These are phyloP conservation scores for Blastobasis lacticolella DNA, from an alignment of 2,888 invertebrate genomes.

Conservation along the genomic window DNA sequence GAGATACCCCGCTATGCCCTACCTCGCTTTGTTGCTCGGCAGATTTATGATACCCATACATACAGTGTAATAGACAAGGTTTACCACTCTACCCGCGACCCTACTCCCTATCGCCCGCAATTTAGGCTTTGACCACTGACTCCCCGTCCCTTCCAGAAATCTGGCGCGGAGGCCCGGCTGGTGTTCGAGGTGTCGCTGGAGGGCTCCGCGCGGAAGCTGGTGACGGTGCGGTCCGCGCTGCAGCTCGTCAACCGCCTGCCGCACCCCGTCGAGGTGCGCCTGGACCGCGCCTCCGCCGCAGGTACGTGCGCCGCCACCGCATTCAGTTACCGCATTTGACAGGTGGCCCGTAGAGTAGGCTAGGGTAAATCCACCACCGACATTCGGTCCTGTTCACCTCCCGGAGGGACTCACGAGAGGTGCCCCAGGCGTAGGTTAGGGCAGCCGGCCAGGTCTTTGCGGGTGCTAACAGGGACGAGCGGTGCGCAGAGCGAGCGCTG, in stretches of 20 bases:
- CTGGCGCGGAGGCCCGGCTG: constrained; percentile 79
- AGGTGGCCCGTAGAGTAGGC: background rate
- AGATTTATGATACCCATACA: no score
- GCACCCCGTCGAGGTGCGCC: constrained; percentile 74
- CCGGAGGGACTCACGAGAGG: background rate
- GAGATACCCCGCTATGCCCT: no score
- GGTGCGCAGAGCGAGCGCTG: background rate
- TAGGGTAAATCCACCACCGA: no score
- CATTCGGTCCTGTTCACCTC: no score
- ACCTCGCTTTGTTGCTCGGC: no score
- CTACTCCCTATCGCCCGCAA: no score
- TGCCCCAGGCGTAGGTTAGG: background rate
- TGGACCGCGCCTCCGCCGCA: constrained; percentile 44
- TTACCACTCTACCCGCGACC: no score
- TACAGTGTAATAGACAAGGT: no score
- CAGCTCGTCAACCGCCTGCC: constrained; percentile 84
- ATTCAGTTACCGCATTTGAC: constrained; percentile 25
- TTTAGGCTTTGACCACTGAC: no score
- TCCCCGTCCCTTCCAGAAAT: constrained; percentile 30
- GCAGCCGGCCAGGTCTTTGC: background rate
- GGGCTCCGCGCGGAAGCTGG: constrained; percentile 94
- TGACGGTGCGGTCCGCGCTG: constrained; percentile 93
- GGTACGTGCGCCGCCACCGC: constrained; percentile 21
- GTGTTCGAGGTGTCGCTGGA: constrained; percentile 94
- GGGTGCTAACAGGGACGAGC: background rate